Base-by-base conservation (phyloP, 2,888 invertebrate species). In the Flexamia atlantica region DNA sequence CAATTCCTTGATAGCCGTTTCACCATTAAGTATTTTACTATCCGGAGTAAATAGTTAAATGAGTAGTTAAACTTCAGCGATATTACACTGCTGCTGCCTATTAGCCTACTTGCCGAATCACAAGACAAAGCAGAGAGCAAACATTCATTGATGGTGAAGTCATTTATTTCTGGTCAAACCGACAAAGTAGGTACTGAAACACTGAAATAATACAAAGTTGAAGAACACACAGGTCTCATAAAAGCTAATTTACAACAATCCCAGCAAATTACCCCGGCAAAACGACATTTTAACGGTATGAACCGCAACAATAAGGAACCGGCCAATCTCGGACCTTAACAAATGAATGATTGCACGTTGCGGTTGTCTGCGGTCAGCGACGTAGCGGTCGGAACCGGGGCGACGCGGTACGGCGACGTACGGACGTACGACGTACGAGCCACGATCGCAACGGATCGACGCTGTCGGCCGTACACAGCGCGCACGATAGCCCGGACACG, bases 361-460 rank as follows among this genome's bases (percentile, higher is more conserved):
- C 25, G 20, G 23, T 17, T 4, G 53, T 12, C 23, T 12, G 23
- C 57, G 23, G 57, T 23, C 25, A 57, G 57, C 57, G 57, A 25
- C 25, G 25, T 70, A 70, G 40, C 32, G 36, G 40, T 23, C 32
- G 1, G 36, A 70, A 68, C 68, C 32, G 68, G 68, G 32, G 32
- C 23, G 36, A 76, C 40, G 40, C 17, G 23, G 30, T 23, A 25
- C 68, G 25, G 68, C 7, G 17, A 10, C 25, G 68, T n/a, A n/a
- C n/a, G n/a, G n/a, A n/a, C n/a, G n/a, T n/a, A n/a, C 23, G 36
- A 76, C 40, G 40, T 76, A 76, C 76, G 76, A 76, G 9, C 46
- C 76, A 76, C 76, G 76, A 42, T 50, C 50, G 42, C 46, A 76
- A 76, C 28, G 50, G 76, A 76, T 76, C 76, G 76, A 46, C 76